These are phyloP conservation scores for Drosophila suboccidentalis DNA, from an alignment of 2,888 invertebrate species.

Conservation along the genomic window DNA sequence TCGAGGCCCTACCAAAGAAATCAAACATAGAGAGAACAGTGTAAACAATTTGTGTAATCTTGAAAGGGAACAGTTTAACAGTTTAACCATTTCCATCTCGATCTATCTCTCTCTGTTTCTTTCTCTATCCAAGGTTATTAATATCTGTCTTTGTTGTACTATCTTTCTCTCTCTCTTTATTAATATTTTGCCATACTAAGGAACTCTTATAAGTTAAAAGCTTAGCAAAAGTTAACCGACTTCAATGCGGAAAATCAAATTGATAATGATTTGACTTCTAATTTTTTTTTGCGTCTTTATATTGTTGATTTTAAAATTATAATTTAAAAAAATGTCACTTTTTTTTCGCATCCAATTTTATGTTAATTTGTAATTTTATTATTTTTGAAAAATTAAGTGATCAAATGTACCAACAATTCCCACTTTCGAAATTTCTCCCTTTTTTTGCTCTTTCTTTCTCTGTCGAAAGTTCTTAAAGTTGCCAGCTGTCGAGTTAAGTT, in stretches of 20 bases:
- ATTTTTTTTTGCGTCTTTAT: too few relatives aligned
- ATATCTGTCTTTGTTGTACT: too few relatives aligned
- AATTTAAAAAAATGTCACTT: too few relatives aligned
- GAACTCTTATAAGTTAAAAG: too few relatives aligned
- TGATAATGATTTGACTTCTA: too few relatives aligned
- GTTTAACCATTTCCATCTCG: not conserved
- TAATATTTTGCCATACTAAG: too few relatives aligned
- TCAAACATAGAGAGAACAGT: not conserved
- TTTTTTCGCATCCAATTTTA: not conserved
- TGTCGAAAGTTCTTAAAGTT: constrained; percentile 8
- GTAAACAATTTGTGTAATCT: constrained; percentile 4
- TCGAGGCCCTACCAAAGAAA: constrained; percentile 38
- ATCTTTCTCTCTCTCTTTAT: too few relatives aligned
- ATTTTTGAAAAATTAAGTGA: not conserved
- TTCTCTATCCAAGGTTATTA: too few relatives aligned
- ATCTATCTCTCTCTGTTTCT: not conserved
- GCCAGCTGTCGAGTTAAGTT: constrained; percentile 11
- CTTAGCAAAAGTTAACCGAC: too few relatives aligned
- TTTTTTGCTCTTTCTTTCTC: not conserved
- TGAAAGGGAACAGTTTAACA: not conserved
- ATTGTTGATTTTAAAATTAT: too few relatives aligned
- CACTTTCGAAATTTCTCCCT: not conserved
- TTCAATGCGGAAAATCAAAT: too few relatives aligned
- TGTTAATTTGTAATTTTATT: not conserved
- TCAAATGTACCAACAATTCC: not conserved